These are phyloP conservation scores for Habropoda laboriosa DNA, from an alignment of 1,140 invertebrate species.

Conservation along the genomic window DNA sequence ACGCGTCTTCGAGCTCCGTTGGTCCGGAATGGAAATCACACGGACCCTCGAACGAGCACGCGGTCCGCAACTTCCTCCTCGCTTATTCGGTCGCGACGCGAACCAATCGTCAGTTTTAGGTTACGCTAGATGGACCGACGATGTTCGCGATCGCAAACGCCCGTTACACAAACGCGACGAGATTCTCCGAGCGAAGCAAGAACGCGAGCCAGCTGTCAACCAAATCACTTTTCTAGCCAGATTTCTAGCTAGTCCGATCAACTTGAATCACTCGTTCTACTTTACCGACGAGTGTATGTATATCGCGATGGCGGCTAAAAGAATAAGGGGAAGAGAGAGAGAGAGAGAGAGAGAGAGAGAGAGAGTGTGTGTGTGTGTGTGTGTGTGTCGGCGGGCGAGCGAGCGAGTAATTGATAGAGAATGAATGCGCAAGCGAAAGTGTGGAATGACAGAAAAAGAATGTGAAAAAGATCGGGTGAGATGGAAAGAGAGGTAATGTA, in stretches of 20 bases:
- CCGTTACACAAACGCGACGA: too few relatives aligned
- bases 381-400: too few relatives aligned
- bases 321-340: neutral
- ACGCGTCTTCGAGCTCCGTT: too few relatives aligned
- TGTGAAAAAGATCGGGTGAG: neutral
- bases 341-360: neutral
- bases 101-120: slow-evolving; percentile 23
- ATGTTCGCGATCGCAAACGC: neutral
- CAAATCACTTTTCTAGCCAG: neutral
- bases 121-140: slow-evolving; percentile 9
- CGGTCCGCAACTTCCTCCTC: too few relatives aligned
- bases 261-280: slow-evolving; percentile 34
- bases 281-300: too few relatives aligned
- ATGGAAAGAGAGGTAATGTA: neutral
- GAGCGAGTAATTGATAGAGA: too few relatives aligned
- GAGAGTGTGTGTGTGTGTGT: too few relatives aligned
- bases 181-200: neutral
- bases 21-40: too few relatives aligned
- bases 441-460: neutral
- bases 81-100: slow-evolving; percentile 1
- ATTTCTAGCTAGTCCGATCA: slow-evolving; percentile 44
- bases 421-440: neutral
- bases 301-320: too few relatives aligned
- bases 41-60: too few relatives aligned
- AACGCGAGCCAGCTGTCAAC: neutral